phyloP scores from a whole-genome alignment of 2,797 vertebrate species.

The Cyprinella venusta region DNA sequence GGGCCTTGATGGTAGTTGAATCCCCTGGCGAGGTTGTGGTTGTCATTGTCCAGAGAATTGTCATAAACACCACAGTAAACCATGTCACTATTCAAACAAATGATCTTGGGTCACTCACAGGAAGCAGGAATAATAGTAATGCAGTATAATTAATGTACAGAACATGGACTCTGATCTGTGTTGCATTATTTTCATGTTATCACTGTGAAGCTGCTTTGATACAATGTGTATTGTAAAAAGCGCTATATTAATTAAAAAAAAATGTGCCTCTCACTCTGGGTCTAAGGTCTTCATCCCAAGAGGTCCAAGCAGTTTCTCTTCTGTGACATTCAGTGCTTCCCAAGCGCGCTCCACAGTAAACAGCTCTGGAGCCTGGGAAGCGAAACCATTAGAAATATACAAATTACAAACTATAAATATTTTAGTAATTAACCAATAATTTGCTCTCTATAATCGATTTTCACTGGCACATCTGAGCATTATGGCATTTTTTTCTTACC shows the following conservation, averaged over 20 bases:
- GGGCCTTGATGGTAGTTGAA: constrained; percentile 99
- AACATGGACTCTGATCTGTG: background rate
- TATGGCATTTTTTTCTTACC: background rate
- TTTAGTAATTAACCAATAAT: constrained; percentile 1
- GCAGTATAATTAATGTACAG: background rate
- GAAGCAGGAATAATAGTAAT: background rate
- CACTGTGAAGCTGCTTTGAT: no score
- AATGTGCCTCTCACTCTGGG: constrained; percentile 85
- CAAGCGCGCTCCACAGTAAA: constrained; percentile 87
- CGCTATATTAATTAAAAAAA: no score
- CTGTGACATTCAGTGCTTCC: constrained; percentile 87
- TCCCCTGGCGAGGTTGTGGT: constrained; percentile 90
- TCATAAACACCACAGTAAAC: constrained; percentile 96
- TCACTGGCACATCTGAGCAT: background rate
- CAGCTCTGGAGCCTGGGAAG: constrained; percentile 88
- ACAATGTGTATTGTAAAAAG: no score
- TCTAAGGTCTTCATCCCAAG: constrained; percentile 98
- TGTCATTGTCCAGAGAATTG: constrained; percentile 91
- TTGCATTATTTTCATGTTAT: no score
- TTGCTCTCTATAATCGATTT: background rate
- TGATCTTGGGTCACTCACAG: background rate
- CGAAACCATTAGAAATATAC: background rate
- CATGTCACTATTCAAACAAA: constrained; percentile 84
- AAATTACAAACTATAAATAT: background rate
- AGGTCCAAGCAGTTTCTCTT: constrained; percentile 93